Percentiles rank a stretch among this genome's conserved stretches.
These are phyloP conservation scores for Drosophila mercatorum DNA, from an alignment of 2,888 invertebrate genomes.

Conservation along the genomic window DNA sequence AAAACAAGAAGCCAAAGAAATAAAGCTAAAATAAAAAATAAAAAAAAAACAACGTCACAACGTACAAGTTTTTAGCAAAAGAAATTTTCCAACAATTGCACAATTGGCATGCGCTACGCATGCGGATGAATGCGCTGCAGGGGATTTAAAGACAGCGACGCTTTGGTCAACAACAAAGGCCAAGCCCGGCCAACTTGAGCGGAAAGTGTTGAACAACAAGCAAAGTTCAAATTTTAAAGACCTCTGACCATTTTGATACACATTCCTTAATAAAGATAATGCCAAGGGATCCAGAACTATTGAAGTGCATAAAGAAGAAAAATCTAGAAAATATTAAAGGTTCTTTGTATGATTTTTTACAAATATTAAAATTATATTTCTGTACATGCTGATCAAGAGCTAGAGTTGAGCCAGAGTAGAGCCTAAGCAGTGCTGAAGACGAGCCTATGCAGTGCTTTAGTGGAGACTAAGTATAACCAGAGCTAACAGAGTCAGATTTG, in stretches of 20 bases:
- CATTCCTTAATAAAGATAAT: neutral
- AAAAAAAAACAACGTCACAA: slow-evolving; percentile 45
- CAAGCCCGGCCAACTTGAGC: slow-evolving; percentile 15
- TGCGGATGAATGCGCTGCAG: slow-evolving; percentile 63
- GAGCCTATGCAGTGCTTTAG: too few relatives aligned
- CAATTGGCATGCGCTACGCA: slow-evolving; percentile 76
- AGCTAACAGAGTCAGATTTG: too few relatives aligned
- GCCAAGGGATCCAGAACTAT: too few relatives aligned
- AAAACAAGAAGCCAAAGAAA: slow-evolving; percentile 31
- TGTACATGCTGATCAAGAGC: too few relatives aligned
- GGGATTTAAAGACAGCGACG: slow-evolving; percentile 36
- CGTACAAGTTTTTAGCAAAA: slow-evolving; percentile 69
- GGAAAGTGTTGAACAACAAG: neutral
- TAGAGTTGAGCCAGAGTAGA: too few relatives aligned
- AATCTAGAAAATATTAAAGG: too few relatives aligned
- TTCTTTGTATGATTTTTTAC: too few relatives aligned
- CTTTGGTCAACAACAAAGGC: slow-evolving; percentile 45
- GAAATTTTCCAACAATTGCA: slow-evolving; percentile 76
- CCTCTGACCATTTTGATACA: neutral
- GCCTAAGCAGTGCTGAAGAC: too few relatives aligned
- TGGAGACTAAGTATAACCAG: too few relatives aligned
- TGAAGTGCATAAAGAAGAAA: too few relatives aligned
- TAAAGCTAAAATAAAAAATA: slow-evolving; percentile 19
- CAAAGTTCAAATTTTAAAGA: slow-evolving; percentile 8
- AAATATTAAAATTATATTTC: too few relatives aligned